Evolutionary conservation across 1,140 invertebrate species (phyloP).

Genomic region (Bombus waltoni): DNA sequence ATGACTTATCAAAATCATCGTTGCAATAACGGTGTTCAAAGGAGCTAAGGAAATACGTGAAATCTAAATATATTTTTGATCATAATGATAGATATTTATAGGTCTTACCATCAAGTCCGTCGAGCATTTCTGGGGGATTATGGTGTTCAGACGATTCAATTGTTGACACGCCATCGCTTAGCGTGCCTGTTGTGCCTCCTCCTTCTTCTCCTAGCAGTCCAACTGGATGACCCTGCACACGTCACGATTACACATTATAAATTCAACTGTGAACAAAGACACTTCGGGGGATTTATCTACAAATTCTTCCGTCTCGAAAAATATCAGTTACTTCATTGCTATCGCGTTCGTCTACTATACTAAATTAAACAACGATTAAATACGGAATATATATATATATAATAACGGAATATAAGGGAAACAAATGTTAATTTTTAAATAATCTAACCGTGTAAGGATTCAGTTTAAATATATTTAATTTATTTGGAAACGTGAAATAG

Average conservation of each 20-base stretch:
- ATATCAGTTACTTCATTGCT: not conserved
- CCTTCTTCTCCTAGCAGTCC: constrained; percentile 79
- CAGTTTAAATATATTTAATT: not conserved
- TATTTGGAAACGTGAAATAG: not conserved
- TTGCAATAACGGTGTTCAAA: not conserved
- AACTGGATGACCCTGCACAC: constrained; percentile 79
- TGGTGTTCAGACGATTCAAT: constrained; percentile 80
- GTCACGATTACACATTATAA: constrained; percentile 38
- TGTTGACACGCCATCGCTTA: constrained; percentile 78
- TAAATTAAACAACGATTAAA: not conserved
- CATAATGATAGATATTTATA: constrained; percentile 63
- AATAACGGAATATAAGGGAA: not conserved
- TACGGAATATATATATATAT: too few species aligned
- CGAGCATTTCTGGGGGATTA: constrained; percentile 81
- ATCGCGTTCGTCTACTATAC: not conserved
- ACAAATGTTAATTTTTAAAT: not conserved
- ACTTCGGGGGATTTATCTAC: not conserved
- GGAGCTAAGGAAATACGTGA: constrained; percentile 62
- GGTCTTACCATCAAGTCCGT: constrained; percentile 83
- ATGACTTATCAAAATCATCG: not conserved
- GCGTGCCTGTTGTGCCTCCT: constrained; percentile 74
- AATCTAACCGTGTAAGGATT: not conserved
- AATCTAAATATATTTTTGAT: constrained; percentile 67
- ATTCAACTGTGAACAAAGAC: not conserved
- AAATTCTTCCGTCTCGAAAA: not conserved